phyloP scores from a whole-genome alignment of 2,888 invertebrate genomes.

The Eristalis tenax region DNA sequence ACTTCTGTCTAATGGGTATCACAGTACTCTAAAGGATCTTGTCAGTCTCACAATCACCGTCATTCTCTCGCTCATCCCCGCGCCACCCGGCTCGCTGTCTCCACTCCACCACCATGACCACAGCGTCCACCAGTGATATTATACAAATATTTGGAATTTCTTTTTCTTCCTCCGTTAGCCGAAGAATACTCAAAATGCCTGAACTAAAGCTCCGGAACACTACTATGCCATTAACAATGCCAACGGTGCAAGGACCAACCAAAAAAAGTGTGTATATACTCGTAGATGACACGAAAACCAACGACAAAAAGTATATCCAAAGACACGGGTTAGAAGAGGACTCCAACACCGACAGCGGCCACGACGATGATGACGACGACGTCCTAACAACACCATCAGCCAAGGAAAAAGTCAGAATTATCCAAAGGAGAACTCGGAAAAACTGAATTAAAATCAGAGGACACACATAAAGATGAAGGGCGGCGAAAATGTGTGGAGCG shows the following conservation, averaged over 20 bases:
- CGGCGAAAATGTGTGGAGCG: neutral
- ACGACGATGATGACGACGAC: neutral
- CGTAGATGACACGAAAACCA: neutral
- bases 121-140: slow-evolving; percentile 25
- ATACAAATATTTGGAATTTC: slow-evolving; percentile 36
- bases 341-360: neutral
- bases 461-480: neutral
- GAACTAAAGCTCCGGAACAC: slow-evolving; percentile 45
- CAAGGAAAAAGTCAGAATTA: slow-evolving; percentile 38
- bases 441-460: slow-evolving; percentile 58
- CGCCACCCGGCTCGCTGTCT: neutral
- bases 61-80: slow-evolving; percentile 24
- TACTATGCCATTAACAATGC: slow-evolving; percentile 44
- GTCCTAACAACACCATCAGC: neutral
- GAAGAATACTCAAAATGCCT: slow-evolving; percentile 45
- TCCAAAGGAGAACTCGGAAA: slow-evolving; percentile 40
- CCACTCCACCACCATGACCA: neutral
- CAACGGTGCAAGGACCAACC: slow-evolving; percentile 34
- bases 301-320: slow-evolving; percentile 16
- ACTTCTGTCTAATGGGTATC: slow-evolving; percentile 15
- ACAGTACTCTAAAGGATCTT: slow-evolving; percentile 42
- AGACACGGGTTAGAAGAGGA: slow-evolving; percentile 27
- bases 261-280: neutral
- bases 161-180: neutral
- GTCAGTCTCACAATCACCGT: slow-evolving; percentile 29